phyloP scores from a whole-genome alignment of 2,113 vertebrate species.

The Gnathonemus echidnorhynchus region DNA sequence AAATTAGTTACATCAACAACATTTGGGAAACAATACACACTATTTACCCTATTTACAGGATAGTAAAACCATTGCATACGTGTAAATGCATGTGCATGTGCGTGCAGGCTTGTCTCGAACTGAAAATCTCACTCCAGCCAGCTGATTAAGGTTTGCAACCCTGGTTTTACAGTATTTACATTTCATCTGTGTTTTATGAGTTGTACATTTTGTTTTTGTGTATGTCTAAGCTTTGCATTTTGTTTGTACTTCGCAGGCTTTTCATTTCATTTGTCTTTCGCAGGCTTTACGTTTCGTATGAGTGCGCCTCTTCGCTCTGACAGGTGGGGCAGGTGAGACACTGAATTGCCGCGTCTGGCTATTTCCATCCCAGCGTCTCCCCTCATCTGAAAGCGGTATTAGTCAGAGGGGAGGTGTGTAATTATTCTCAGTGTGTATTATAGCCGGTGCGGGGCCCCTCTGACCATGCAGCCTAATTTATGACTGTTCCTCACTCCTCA shows the following conservation, averaged over 20 bases:
- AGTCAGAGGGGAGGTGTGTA: constrained; percentile 24
- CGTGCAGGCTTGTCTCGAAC: neutral
- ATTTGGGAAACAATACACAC: neutral
- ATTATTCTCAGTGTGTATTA: constrained; percentile 38
- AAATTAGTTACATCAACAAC: neutral
- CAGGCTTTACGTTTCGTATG: neutral
- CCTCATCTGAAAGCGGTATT: constrained; percentile 1
- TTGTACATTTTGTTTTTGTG: neutral
- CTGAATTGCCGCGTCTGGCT: neutral
- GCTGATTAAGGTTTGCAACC: neutral
- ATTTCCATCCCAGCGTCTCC: constrained; percentile 5
- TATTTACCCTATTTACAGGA: neutral
- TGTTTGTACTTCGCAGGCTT: neutral
- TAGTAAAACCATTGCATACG: neutral
- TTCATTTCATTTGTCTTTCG: neutral
- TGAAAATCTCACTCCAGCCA: neutral
- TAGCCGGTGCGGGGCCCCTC: constrained; percentile 37
- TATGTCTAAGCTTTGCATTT: neutral
- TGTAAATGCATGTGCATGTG: neutral
- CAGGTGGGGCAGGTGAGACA: neutral
- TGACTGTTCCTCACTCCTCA: constrained; percentile 23
- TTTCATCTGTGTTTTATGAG: neutral
- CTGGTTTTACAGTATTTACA: neutral
- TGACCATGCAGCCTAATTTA: constrained; percentile 38
- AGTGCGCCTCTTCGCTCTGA: neutral